Evolutionary conservation across 2,113 vertebrate species (phyloP).

Genomic region (Chaetodon auriga): DNA sequence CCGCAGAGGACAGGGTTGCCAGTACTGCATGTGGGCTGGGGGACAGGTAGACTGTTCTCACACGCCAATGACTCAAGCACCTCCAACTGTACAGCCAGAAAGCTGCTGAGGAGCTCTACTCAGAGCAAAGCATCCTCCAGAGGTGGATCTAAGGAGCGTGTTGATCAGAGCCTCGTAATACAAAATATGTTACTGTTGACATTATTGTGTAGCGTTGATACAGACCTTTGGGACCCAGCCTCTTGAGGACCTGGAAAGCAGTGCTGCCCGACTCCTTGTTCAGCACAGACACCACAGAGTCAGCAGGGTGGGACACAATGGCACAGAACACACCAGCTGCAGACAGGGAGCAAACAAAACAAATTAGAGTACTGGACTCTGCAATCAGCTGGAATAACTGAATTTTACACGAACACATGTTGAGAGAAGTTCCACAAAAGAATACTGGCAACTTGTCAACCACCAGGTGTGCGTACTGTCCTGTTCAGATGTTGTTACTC

Average conservation of each 20-base stretch:
- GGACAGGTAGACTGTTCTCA: constrained; percentile 92
- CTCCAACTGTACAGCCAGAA: constrained; percentile 93
- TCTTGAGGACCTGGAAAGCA: constrained; percentile 90
- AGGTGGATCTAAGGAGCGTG: constrained; percentile 99
- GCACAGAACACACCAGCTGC: constrained; percentile 98
- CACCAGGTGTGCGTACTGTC: background rate
- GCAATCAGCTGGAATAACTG: background rate
- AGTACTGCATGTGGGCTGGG: constrained; percentile 77
- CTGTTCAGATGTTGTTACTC: constrained; percentile 63
- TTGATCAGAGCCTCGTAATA: background rate
- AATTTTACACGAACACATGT: background rate
- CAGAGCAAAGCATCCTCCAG: constrained; percentile 88
- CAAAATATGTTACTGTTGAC: background rate
- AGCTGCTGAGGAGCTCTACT: constrained; percentile 88
- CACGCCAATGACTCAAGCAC: constrained; percentile 99
- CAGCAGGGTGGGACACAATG: constrained; percentile 97
- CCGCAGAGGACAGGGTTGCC: constrained; percentile 53
- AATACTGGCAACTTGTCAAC: background rate
- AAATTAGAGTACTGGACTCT: background rate
- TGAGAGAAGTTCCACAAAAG: background rate
- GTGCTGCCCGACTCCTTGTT: constrained; percentile 97
- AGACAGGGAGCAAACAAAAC: constrained; percentile 36
- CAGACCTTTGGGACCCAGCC: constrained; percentile 91
- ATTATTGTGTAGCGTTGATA: background rate
- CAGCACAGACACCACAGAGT: constrained; percentile 97